A percentile compares a stretch with the other conserved stretches of the same genome.
Conservation (phyloP, 2,888 invertebrate species). For the Crioceris asparagi region DNA sequence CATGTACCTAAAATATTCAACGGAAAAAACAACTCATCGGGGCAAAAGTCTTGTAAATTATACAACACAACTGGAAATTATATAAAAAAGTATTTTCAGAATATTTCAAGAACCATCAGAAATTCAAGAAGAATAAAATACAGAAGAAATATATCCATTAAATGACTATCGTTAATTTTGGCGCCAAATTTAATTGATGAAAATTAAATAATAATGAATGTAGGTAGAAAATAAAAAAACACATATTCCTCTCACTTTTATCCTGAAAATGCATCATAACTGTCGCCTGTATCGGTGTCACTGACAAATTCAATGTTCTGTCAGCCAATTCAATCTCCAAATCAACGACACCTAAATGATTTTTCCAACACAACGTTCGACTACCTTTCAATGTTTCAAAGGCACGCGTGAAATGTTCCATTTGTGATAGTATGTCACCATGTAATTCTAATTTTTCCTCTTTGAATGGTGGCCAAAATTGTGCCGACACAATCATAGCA, state of each 20-base stretch:
- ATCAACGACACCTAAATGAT: slow-evolving; percentile 84
- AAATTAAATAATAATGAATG: too few species aligned
- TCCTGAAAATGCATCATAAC: slow-evolving; percentile 89
- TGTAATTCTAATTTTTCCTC: slow-evolving; percentile 88
- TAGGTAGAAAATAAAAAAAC: not conserved
- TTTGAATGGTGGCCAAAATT: slow-evolving; percentile 97
- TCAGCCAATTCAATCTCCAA: slow-evolving; percentile 82
- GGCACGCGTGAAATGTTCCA: slow-evolving; percentile 77
- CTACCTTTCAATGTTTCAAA: slow-evolving; percentile 89
- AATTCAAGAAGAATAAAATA: too few species aligned
- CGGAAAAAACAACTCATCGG: too few species aligned
- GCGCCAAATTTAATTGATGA: too few species aligned
- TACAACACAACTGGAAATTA: too few species aligned
- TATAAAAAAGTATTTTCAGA: too few species aligned
- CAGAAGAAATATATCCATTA: too few species aligned
- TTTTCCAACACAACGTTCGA: slow-evolving; percentile 87
- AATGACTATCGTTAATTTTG: too few species aligned
- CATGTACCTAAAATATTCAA: slow-evolving; percentile 55
- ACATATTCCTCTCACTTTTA: slow-evolving; percentile 44
- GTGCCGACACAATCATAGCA: slow-evolving; percentile 90
- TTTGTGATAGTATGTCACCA: slow-evolving; percentile 62
- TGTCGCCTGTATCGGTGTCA: slow-evolving; percentile 88
- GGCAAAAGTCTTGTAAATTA: too few species aligned
- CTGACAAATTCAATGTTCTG: slow-evolving; percentile 62
- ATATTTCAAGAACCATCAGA: too few species aligned